Evolutionary conservation across 2,888 invertebrate species (phyloP).

Genomic region (Parthenolecanium corni): DNA sequence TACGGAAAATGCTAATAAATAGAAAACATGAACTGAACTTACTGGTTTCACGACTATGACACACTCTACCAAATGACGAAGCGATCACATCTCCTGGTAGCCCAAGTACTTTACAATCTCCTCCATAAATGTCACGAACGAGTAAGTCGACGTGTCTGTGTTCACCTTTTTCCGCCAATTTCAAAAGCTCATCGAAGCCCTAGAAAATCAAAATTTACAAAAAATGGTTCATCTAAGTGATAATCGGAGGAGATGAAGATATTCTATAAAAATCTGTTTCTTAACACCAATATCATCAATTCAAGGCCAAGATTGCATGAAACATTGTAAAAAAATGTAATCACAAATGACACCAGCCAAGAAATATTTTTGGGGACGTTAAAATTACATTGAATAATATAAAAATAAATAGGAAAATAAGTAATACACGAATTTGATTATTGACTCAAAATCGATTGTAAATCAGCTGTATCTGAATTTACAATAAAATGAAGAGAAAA

Average conservation of each 20-base stretch:
- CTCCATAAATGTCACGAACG: constrained; percentile 56
- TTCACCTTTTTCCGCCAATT: constrained; percentile 53
- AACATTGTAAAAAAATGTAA: no score
- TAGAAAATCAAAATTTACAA: no score
- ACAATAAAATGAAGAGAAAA: no score
- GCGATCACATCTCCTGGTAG: constrained; percentile 54
- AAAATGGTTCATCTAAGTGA: no score
- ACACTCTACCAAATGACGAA: constrained; percentile 55
- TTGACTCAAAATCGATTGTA: neutral
- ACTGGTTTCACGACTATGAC: constrained; percentile 34
- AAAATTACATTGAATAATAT: no score
- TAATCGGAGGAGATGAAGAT: no score
- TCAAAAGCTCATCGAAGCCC: constrained; percentile 54
- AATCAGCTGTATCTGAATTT: neutral
- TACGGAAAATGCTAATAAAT: no score
- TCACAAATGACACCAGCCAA: no score
- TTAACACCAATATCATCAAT: no score
- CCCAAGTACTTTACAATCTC: constrained; percentile 46
- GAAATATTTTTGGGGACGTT: no score
- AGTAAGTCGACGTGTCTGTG: constrained; percentile 54
- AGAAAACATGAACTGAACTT: constrained; percentile 9
- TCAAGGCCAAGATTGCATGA: no score
- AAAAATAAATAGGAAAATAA: neutral
- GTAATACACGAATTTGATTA: neutral
- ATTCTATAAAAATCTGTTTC: no score